phyloP scores from a whole-genome alignment of 2,113 vertebrate genomes.

The Motacilla alba region DNA sequence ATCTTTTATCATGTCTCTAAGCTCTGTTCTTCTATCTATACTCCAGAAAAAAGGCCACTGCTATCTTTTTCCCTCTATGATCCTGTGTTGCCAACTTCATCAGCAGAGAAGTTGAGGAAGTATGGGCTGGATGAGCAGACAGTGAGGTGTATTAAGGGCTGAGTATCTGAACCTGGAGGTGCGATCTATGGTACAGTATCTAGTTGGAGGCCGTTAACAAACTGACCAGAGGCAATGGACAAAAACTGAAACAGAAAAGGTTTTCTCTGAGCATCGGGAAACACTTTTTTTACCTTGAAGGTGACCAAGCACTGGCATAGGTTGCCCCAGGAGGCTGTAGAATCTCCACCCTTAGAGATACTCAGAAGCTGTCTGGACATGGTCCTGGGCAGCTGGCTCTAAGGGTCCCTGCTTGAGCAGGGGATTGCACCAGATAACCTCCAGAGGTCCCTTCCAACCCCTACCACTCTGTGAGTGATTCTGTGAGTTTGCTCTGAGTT shows the following conservation, averaged over 20 bases:
- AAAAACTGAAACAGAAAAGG: not conserved
- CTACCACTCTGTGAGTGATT: not conserved
- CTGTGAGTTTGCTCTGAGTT: not conserved
- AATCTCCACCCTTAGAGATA: not conserved
- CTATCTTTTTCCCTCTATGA: not conserved
- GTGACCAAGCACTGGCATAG: not conserved
- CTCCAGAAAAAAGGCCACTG: not conserved
- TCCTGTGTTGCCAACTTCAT: not conserved
- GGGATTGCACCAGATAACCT: not conserved
- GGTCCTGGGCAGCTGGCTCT: not conserved
- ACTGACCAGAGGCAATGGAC: too few species aligned
- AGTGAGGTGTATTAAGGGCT: not conserved
- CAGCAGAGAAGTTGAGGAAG: not conserved
- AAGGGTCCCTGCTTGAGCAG: not conserved
- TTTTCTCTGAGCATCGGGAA: not conserved
- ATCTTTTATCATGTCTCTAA: not conserved
- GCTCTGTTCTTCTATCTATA: not conserved
- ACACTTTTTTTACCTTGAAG: not conserved
- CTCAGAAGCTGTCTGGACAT: not conserved
- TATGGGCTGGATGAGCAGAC: not conserved
- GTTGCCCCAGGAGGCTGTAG: not conserved
- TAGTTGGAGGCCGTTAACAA: not conserved
- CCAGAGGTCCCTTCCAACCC: not conserved
- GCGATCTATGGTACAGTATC: not conserved
- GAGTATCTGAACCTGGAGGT: not conserved